Percentiles rank a stretch among this genome's conserved stretches.
phyloP scores from a whole-genome alignment of 2,888 invertebrate species.

The Cordylochernes scorpioides region DNA sequence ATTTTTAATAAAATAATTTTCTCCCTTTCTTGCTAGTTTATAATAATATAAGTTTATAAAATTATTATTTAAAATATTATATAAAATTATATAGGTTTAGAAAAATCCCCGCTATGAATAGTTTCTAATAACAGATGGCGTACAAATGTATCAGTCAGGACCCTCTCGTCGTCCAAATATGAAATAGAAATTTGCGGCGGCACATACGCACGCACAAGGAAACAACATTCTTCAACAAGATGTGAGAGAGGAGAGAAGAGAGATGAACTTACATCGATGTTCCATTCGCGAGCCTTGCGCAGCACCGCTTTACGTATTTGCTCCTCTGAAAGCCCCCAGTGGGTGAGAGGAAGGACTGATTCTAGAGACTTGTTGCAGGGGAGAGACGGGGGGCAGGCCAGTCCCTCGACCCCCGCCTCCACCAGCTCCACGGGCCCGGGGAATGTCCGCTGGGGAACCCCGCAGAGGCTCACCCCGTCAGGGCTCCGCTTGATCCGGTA shows the following conservation, averaged over 20 bases:
- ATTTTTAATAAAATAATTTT: background rate
- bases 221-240: too few species aligned
- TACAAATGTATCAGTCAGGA: too few species aligned
- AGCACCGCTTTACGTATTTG: constrained; percentile 13
- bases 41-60: background rate
- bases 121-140: too few species aligned
- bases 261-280: constrained; percentile 14
- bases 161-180: too few species aligned
- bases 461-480: constrained; percentile 15
- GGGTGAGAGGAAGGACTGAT: constrained; percentile 14
- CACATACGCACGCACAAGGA: too few species aligned
- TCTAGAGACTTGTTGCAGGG: constrained; percentile 15
- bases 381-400: constrained; percentile 14
- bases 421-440: constrained; percentile 14
- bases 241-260: too few species aligned
- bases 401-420: constrained; percentile 14
- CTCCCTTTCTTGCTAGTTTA: background rate
- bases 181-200: too few species aligned
- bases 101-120: too few species aligned
- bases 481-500: constrained; percentile 15
- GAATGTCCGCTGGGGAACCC: constrained; percentile 15
- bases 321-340: constrained; percentile 15
- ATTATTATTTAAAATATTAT: too few species aligned
- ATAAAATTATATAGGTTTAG: too few species aligned
- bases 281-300: constrained; percentile 16